phyloP scores from a whole-genome alignment of 1,140 invertebrate genomes.

The Conus ventricosus region DNA sequence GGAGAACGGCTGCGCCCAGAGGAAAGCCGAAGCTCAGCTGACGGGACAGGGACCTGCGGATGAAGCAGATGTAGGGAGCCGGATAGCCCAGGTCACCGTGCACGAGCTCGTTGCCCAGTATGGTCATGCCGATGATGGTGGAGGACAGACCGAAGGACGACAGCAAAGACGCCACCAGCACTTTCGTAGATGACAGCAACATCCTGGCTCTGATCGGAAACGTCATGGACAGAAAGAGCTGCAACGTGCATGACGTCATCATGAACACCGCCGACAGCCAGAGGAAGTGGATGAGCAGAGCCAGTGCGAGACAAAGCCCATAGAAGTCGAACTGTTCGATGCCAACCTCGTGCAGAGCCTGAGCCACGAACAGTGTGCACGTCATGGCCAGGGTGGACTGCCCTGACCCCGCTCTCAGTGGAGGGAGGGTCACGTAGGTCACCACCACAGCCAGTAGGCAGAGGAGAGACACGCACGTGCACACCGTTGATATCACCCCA shows the following conservation, averaged over 20 bases:
- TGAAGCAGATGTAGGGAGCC: not conserved
- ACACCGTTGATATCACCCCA: conserved; percentile 3
- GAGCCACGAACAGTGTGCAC: conserved; percentile 4
- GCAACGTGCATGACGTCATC: conserved; percentile 18
- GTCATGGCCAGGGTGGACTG: conserved; percentile 19
- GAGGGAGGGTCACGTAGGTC: not conserved
- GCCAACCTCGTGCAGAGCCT: conserved; percentile 22
- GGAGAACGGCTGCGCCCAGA: not conserved
- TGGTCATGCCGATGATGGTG: conserved; percentile 4
- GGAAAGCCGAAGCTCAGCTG: conserved; percentile 31
- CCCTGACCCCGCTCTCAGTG: conserved; percentile 6
- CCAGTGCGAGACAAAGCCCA: conserved; percentile 10
- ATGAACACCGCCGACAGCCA: conserved; percentile 25
- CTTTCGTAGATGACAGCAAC: not conserved
- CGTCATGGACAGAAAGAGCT: conserved; percentile 25
- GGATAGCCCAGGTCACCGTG: conserved; percentile 23
- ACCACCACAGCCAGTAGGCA: conserved; percentile 1
- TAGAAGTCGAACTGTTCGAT: conserved; percentile 14
- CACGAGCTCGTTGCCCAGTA: not conserved
- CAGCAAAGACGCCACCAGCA: not conserved
- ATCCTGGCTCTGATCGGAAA: conserved; percentile 11
- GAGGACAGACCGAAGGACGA: conserved; percentile 1
- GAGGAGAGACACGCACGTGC: conserved; percentile 24
- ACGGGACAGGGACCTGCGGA: conserved; percentile 2
- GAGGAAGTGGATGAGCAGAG: conserved; percentile 19